Conservation (phyloP, 2,113 vertebrate genomes). For the Porphyrio hochstetteri region DNA sequence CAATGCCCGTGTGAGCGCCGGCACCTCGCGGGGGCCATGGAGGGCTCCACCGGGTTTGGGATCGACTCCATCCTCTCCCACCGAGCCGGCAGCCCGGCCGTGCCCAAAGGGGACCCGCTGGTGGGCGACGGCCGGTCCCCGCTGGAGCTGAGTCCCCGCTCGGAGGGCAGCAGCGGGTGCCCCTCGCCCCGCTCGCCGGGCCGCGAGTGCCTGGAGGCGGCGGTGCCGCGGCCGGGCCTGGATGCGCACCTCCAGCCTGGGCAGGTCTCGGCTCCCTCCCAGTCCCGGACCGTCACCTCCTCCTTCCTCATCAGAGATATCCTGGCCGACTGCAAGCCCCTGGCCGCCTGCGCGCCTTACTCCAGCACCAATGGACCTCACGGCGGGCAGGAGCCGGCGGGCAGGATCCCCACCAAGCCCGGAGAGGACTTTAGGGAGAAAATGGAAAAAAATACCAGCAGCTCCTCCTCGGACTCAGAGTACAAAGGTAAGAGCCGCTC, state of each 20-base stretch:
- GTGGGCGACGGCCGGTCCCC: conserved; percentile 89
- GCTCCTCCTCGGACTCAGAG: conserved; percentile 92
- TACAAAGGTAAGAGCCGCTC: conserved; percentile 90
- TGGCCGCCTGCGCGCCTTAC: conserved; percentile 96
- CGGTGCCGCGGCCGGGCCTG: conserved; percentile 72
- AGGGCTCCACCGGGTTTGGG: conserved; percentile 96
- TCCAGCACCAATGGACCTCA: conserved; percentile 91
- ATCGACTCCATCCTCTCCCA: conserved; percentile 98
- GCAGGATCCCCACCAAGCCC: conserved; percentile 83
- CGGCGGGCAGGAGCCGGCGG: conserved; percentile 84
- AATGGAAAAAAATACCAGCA: conserved; percentile 88
- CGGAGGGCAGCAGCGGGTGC: conserved; percentile 91
- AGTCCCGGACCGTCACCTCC: conserved; percentile 95
- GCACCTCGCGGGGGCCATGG: conserved; percentile 84
- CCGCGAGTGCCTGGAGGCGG: conserved; percentile 88
- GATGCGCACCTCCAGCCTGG: conserved; percentile 87
- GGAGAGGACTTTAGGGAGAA: conserved; percentile 92
- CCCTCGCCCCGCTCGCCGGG: conserved; percentile 91
- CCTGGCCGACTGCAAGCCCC: conserved; percentile 94
- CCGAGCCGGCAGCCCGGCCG: conserved; percentile 88
- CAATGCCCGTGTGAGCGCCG: conserved; percentile 68
- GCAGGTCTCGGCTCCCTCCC: conserved; percentile 88
- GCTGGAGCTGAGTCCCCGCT: conserved; percentile 92
- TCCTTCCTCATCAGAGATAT: conserved; percentile 99
- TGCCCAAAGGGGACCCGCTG: conserved; percentile 89